Evolutionary conservation across 2,797 vertebrate genomes (phyloP), one percentile per base, ranked within the genome.

Genomic region (Bradypodion ventrale): DNA sequence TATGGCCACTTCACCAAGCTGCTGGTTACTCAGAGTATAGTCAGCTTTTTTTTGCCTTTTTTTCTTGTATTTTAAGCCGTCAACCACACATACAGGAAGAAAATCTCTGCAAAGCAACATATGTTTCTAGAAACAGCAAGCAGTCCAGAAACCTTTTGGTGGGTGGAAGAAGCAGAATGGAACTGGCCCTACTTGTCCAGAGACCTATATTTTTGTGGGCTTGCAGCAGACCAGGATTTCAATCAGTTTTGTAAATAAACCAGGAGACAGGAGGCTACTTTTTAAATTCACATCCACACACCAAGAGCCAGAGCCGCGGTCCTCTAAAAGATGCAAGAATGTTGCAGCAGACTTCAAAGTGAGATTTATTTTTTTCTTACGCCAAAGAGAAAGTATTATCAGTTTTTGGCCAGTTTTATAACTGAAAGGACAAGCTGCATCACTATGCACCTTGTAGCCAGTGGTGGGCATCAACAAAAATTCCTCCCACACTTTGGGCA

Each of bases 1-100:
- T 78, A 80, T 59, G 62, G 68, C 81, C 66, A 87, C 44, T 77
- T 84, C 76, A 81, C 49, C 46, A 82, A 81, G 37, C 68, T 84
- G 60, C 59, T 32, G 40, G 46, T 73, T 82, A 69, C 72, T 79
- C 40, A 46, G 12, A 40, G 74, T 73, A 59, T 32, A 52, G 69
- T 66, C 74, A 68, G 75, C 68, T 73, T n/a, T 77, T 62, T n/a
- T 81, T 62, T n/a, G n/a, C n/a, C n/a, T n/a, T n/a, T n/a, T n/a
- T n/a, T 77, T 62, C n/a, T 81, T 62, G 63, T 40, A 76, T 27
- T 62, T 62, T 5, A 52, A n/a, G 81, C 68, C 74, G 49, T 66
- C 68, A 72, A 68, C 74, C 78, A 72, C 29, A 56, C 35, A 3
- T 68, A 60, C 68, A 77, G 63, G 62, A 29, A 74, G 74, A 25